These are phyloP conservation scores for Helicoverpa armigera DNA, from an alignment of 1,140 invertebrate species.

Conservation along the genomic window DNA sequence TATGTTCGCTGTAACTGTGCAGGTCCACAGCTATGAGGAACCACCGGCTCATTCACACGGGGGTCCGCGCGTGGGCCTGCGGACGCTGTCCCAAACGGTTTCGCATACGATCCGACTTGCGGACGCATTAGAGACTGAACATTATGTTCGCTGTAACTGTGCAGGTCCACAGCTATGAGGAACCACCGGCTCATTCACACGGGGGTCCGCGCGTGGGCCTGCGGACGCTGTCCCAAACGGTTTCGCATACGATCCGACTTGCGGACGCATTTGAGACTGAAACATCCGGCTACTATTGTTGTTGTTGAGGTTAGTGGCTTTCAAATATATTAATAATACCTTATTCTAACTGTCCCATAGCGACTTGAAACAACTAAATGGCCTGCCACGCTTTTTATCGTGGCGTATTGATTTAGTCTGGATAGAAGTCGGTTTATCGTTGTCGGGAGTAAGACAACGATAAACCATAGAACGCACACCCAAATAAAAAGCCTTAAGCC, in stretches of 20 bases:
- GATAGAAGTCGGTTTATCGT: too few species aligned
- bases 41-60: constrained; percentile 81
- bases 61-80: constrained; percentile 73
- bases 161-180: constrained; percentile 85
- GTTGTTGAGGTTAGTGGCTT: constrained; percentile 66
- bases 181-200: constrained; percentile 83
- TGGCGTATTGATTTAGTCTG: too few species aligned
- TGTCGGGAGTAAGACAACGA: too few species aligned
- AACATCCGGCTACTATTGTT: constrained; percentile 65
- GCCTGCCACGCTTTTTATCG: too few species aligned
- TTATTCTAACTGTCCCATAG: too few species aligned
- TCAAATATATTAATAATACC: too few species aligned
- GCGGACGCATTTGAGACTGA: constrained; percentile 65
- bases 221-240: constrained; percentile 74
- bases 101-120: constrained; percentile 71
- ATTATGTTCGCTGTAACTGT: too few species aligned
- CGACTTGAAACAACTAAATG: too few species aligned
- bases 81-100: constrained; percentile 76
- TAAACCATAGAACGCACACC: too few species aligned
- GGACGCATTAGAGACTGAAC: constrained; percentile 57
- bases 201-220: constrained; percentile 72
- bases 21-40: constrained; percentile 86
- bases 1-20: too few species aligned
- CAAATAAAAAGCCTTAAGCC: too few species aligned
- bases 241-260: constrained; percentile 75